Evolutionary conservation across 2,888 invertebrate genomes (phyloP).

Genomic region (Cenopis cana): DNA sequence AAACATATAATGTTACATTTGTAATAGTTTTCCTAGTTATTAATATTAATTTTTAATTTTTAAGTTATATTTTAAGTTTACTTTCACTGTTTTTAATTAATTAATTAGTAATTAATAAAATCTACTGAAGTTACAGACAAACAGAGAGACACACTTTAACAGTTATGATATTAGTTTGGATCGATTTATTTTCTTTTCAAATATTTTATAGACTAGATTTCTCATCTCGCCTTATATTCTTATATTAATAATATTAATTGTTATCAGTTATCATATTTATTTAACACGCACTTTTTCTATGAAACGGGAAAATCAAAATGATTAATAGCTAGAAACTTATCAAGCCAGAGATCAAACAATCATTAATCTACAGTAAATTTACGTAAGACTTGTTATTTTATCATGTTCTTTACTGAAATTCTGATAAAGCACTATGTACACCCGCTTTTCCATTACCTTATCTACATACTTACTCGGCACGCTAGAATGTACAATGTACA

Average conservation of each 20-base stretch:
- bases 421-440: not conserved
- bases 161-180: no score
- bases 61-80: no score
- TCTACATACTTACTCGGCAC: constrained; percentile 6
- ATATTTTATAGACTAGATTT: not conserved
- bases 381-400: not conserved
- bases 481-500: constrained; percentile 32
- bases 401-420: not conserved
- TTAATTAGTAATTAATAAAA: no score
- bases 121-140: no score
- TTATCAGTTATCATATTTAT: constrained; percentile 5
- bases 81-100: no score
- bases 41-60: no score
- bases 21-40: no score
- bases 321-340: constrained; percentile 21
- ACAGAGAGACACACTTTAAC: no score
- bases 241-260: no score
- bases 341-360: constrained; percentile 19
- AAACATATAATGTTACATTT: no score
- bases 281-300: not conserved
- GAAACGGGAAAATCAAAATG: not conserved
- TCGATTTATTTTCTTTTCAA: not conserved
- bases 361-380: constrained; percentile 10
- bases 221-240: not conserved
- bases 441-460: constrained; percentile 19